These are phyloP conservation scores for Leptocoma aspasia DNA, from an alignment of 2,113 vertebrate genomes.

Conservation along the genomic window DNA sequence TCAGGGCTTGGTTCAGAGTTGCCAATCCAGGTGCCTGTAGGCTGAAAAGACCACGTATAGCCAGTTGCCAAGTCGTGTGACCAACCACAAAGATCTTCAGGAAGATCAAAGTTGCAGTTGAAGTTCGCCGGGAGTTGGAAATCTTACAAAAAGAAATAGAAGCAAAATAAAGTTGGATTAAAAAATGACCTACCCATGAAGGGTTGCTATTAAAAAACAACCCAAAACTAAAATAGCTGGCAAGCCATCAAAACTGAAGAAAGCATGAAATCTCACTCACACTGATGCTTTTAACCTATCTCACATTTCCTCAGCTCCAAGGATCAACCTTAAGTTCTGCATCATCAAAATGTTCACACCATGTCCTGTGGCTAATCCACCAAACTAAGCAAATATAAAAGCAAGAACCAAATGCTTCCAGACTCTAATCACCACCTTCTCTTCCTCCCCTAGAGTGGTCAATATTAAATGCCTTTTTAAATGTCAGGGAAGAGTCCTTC, in stretches of 20 bases:
- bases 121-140: conserved; percentile 78
- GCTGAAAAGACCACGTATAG: conserved; percentile 84
- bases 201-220: background rate
- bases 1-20: conserved; percentile 72
- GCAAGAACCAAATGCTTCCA: conserved; percentile 58
- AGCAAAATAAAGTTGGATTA: conserved; percentile 52
- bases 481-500: conserved; percentile 62
- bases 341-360: conserved; percentile 59
- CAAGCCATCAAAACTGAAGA: conserved; percentile 43
- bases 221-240: conserved; percentile 21
- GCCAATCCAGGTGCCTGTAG: conserved; percentile 73
- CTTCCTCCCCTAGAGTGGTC: conserved; percentile 44
- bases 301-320: conserved; percentile 48
- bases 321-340: conserved; percentile 64
- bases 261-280: conserved; percentile 49
- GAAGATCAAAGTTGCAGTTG: conserved; percentile 91
- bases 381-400: conserved; percentile 70
- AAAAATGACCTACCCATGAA: conserved; percentile 7
- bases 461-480: conserved; percentile 64
- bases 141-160: conserved; percentile 61
- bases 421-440: conserved; percentile 62
- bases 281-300: conserved; percentile 58
- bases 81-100: conserved; percentile 88
- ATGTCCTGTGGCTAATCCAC: conserved; percentile 56
- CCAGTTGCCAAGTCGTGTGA: conserved; percentile 84